Conservation (phyloP, 1,140 invertebrate species). For the Drosophila virilis region DNA sequence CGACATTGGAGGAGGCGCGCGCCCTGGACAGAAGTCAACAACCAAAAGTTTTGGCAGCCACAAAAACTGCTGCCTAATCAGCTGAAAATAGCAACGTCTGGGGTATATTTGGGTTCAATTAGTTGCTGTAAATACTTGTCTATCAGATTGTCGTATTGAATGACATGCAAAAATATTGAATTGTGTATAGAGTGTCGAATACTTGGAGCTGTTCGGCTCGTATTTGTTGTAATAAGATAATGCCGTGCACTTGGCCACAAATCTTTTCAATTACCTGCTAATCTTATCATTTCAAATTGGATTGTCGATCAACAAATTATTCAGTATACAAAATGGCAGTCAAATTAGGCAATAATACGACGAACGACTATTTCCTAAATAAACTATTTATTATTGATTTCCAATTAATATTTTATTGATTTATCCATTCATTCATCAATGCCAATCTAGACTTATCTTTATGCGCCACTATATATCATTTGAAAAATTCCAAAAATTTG, state of each 20-base stretch:
- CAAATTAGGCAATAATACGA: conserved; percentile 7
- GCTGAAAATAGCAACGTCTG: background rate
- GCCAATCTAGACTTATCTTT: conserved; percentile 2
- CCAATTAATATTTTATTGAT: conserved; percentile 12
- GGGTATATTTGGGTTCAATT: conserved; percentile 7
- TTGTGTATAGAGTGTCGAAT: conserved; percentile 3
- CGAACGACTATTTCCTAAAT: conserved; percentile 3
- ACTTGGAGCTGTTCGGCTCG: background rate
- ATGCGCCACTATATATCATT: background rate
- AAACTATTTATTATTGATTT: conserved; percentile 26
- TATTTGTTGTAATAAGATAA: conserved; percentile 4
- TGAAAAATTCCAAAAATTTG: conserved; percentile 7
- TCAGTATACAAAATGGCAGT: background rate
- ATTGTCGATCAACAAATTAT: background rate
- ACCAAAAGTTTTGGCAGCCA: background rate
- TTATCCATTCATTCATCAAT: background rate
- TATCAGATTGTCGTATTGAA: conserved; percentile 2
- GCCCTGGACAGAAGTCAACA: conserved; percentile 83
- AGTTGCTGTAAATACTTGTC: conserved; percentile 21
- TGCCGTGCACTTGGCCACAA: background rate
- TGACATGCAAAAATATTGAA: conserved; percentile 21
- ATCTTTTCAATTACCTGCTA: background rate
- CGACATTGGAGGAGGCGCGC: conserved; percentile 88
- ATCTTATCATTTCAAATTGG: conserved; percentile 23
- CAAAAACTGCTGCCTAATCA: conserved; percentile 52